Evolutionary conservation across 2,888 invertebrate species (phyloP), one percentile per base, ranked within the genome.

Genomic region (Hypsopygia costalis): DNA sequence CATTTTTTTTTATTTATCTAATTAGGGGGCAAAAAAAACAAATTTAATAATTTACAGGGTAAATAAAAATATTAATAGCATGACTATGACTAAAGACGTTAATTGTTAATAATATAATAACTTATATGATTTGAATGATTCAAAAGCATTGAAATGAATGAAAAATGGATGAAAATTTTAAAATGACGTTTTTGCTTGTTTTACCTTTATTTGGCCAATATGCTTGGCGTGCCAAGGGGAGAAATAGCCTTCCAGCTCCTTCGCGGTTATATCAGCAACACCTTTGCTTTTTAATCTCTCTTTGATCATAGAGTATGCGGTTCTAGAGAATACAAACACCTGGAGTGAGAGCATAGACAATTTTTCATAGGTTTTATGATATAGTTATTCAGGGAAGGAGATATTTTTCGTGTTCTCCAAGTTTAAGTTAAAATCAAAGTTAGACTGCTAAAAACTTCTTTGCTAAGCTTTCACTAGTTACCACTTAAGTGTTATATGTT

Each of bases 301-400:
- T 89, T 96, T 95, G 73, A 97, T 94, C 70, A 93, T 92, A 70
- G 92, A 91, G 80, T 96, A 97, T 59, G 94, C 93, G 63, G 93
- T 93, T 69, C 94, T 94, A 69, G 93, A 93, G 90, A 95, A 97
- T 46, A 97, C 96, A 86, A 95, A 96, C 52, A 96, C 95, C 95
- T 96, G 91, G 47, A 91, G 90, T 77, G 77, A 85, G 81, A 81
- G 80, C 75, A 83, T 75, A 83, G 70, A 83, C 73, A 80, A 73
- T 58, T 53, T n/a, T 63, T 64, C 60, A 60, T 52, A 16, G 16
- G 4, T 16, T 16, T 16, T 16, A 16, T 16, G 16, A 16, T 16
- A 16, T 16, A 16, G 2, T 3, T 16, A n/a, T n/a, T n/a, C n/a
- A n/a, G n/a, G n/a, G n/a, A n/a, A n/a, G n/a, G n/a, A n/a, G 16